These are phyloP conservation scores for Ceriagrion tenellum DNA, from an alignment of 2,888 invertebrate species.

Conservation along the genomic window DNA sequence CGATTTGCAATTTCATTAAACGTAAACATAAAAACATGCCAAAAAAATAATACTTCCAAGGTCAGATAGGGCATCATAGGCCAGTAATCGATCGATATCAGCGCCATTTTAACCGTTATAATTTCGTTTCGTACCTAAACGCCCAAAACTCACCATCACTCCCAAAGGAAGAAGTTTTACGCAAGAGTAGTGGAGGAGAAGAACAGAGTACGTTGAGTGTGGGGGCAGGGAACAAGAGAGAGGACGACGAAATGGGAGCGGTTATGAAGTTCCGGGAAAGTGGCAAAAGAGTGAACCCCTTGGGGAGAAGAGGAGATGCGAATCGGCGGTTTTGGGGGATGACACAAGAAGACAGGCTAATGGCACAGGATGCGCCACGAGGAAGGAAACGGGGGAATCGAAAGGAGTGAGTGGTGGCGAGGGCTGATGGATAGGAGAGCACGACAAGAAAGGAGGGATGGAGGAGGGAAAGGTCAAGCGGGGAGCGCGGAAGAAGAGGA, in stretches of 20 bases:
- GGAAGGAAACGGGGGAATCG: slow-evolving; percentile 7
- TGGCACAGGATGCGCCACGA: not conserved
- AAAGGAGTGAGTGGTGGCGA: not conserved
- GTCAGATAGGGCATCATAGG: no score
- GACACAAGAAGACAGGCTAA: not conserved
- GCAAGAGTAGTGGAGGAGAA: not conserved
- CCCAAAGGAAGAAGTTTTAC: not conserved
- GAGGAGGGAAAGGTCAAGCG: not conserved
- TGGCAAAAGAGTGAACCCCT: not conserved
- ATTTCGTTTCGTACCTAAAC: no score
- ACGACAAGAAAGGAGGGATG: not conserved
- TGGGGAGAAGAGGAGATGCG: not conserved
- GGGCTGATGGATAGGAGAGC: not conserved
- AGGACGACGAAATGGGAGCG: not conserved
- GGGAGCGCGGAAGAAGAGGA: no score
- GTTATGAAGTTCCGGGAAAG: not conserved
- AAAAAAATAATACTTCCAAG: no score
- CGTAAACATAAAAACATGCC: no score
- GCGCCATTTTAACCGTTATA: no score
- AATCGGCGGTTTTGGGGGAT: not conserved
- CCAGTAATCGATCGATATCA: no score
- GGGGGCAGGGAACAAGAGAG: not conserved
- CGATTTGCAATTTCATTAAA: no score
- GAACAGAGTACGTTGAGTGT: not conserved
- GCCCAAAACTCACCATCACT: not conserved